phyloP scores from a whole-genome alignment of 2,888 invertebrate species.

The Leptinotarsa haldemani region DNA sequence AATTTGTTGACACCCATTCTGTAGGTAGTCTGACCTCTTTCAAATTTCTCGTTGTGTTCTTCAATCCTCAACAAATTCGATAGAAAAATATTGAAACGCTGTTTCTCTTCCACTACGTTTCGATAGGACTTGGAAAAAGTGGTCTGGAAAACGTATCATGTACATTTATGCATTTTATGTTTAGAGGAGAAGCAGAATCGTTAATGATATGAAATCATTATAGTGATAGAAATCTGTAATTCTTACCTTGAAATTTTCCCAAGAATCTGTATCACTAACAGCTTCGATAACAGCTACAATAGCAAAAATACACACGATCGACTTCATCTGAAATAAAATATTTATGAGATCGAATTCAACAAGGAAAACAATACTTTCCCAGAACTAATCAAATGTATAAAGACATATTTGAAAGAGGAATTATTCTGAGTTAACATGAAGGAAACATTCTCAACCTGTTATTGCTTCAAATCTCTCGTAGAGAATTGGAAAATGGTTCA shows the following conservation, averaged over 20 bases:
- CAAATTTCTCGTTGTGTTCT: slow-evolving; percentile 15
- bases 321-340: background rate
- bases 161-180: background rate
- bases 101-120: slow-evolving; percentile 11
- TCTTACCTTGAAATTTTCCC: slow-evolving; percentile 2
- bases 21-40: slow-evolving; percentile 5
- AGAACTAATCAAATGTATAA: no score
- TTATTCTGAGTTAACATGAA: no score
- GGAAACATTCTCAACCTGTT: no score
- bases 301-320: background rate
- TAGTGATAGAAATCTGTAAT: background rate
- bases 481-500: no score
- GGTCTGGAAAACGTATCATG: background rate
- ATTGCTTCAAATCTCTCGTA: no score
- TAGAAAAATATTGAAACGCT: slow-evolving; percentile 15
- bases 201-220: background rate
- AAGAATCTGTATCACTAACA: background rate
- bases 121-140: slow-evolving; percentile 3
- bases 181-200: no score
- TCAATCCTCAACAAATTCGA: slow-evolving; percentile 3
- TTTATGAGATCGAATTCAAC: background rate
- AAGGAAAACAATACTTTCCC: no score
- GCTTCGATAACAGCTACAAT: background rate
- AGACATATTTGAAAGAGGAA: no score
- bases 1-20: slow-evolving; percentile 21